These are phyloP conservation scores for Drosophila trichaetosa DNA, from an alignment of 2,888 invertebrate species.

Conservation along the genomic window DNA sequence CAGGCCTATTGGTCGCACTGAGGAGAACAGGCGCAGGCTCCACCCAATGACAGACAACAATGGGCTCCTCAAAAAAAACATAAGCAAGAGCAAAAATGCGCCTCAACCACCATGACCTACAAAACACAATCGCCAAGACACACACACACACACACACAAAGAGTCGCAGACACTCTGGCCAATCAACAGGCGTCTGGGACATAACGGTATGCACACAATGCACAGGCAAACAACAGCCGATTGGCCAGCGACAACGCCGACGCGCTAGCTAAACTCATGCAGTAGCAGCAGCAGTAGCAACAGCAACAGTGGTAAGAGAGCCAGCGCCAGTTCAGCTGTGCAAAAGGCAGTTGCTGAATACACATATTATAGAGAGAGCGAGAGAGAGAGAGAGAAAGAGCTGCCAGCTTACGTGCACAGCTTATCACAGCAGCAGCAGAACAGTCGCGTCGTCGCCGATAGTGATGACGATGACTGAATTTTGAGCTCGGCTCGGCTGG, in stretches of 20 bases:
- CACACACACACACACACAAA: constrained; percentile 3
- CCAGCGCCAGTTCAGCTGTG: constrained; percentile 15
- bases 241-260: constrained; percentile 45
- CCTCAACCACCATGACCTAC: constrained; percentile 55
- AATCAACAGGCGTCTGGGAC: constrained; percentile 26
- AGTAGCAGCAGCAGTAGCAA: constrained; percentile 1
- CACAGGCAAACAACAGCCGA: constrained; percentile 19
- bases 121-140: constrained; percentile 15
- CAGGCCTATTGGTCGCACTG: constrained; percentile 37
- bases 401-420: constrained; percentile 4
- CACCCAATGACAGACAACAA: constrained; percentile 50
- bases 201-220: constrained; percentile 36
- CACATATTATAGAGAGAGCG: neutral
- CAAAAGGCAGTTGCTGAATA: constrained; percentile 50
- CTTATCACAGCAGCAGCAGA: constrained; percentile 33
- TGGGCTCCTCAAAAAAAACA: constrained; percentile 10
- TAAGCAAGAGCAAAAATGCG: constrained; percentile 6
- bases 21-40: constrained; percentile 33
- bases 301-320: constrained; percentile 27
- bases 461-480: constrained; percentile 44
- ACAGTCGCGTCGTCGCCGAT: constrained; percentile 22
- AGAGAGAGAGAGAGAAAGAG: constrained; percentile 11
- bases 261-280: constrained; percentile 23
- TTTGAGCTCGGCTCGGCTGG: constrained; percentile 56
- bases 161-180: constrained; percentile 15